Evolutionary conservation across 1,140 invertebrate genomes (phyloP).

Genomic region (Plutomurus gul): DNA sequence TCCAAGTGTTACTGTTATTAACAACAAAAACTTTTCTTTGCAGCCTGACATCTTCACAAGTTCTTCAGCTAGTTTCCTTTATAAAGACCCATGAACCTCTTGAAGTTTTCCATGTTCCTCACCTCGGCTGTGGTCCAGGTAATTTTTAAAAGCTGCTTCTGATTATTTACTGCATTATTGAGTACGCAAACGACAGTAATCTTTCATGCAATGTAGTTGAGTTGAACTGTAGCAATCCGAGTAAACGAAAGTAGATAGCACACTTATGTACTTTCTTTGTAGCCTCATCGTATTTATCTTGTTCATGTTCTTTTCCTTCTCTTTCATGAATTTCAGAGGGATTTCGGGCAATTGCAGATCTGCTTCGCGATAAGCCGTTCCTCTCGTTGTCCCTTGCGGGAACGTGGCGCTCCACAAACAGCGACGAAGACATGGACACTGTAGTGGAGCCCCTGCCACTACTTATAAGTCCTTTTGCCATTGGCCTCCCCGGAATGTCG

Average conservation of each 20-base stretch:
- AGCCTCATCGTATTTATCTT: slow-evolving; percentile 8
- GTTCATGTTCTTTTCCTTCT: slow-evolving; percentile 2
- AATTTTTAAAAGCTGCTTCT: slow-evolving; percentile 11
- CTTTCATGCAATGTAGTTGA: background rate
- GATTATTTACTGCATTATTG: background rate
- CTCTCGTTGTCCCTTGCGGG: slow-evolving; percentile 63
- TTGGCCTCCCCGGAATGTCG: background rate
- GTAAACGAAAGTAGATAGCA: too few species aligned
- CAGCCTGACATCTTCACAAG: slow-evolving; percentile 61
- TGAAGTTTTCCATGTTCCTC: slow-evolving; percentile 63
- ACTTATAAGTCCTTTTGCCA: slow-evolving; percentile 11
- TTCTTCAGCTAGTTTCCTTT: slow-evolving; percentile 60
- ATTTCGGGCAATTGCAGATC: slow-evolving; percentile 59
- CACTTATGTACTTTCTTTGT: too few species aligned
- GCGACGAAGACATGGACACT: slow-evolving; percentile 44
- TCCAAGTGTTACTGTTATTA: too few species aligned
- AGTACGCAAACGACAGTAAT: background rate
- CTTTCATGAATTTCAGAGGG: slow-evolving; percentile 56
- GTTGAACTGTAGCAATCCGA: background rate
- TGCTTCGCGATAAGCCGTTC: slow-evolving; percentile 60
- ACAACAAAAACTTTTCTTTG: too few species aligned
- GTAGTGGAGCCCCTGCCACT: slow-evolving; percentile 41
- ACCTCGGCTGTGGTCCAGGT: slow-evolving; percentile 62
- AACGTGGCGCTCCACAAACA: slow-evolving; percentile 48
- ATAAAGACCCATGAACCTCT: slow-evolving; percentile 60